Evolutionary conservation across 2,113 vertebrate genomes (phyloP).

Genomic region (Puffinus mauretanicus): DNA sequence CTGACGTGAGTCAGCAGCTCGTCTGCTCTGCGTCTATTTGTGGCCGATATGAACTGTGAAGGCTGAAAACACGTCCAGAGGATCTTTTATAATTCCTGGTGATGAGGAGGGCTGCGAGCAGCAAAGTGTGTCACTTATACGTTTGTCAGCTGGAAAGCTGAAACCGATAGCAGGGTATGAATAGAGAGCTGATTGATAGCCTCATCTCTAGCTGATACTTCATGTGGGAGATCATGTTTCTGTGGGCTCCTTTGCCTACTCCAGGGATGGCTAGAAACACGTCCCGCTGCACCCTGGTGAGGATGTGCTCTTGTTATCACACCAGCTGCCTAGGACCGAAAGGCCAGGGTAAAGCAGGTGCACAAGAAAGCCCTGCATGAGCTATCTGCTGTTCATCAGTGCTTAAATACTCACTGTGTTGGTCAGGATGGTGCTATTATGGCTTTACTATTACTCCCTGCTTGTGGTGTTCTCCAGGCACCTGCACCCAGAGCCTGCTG

Average conservation of each 20-base stretch:
- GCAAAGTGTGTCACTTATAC: background rate
- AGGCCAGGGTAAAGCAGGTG: background rate
- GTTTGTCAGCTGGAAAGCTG: background rate
- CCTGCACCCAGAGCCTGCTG: background rate
- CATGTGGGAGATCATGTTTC: background rate
- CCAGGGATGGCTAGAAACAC: background rate
- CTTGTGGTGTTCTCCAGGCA: background rate
- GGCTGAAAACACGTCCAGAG: background rate
- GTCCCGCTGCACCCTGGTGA: background rate
- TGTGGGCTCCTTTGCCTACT: background rate
- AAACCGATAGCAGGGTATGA: background rate
- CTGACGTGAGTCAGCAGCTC: background rate
- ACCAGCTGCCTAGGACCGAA: background rate
- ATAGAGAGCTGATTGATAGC: background rate
- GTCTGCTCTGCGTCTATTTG: background rate
- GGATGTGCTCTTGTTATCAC: background rate
- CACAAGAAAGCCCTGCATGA: background rate
- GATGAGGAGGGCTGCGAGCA: background rate
- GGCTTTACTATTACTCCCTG: background rate
- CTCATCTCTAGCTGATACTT: conserved; percentile 1
- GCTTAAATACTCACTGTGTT: background rate
- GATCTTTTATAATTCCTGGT: background rate
- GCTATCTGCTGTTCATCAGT: background rate
- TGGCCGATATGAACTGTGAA: background rate
- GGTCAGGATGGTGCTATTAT: background rate